Conservation (phyloP, 1,140 invertebrate genomes). For the Apis cerana region DNA sequence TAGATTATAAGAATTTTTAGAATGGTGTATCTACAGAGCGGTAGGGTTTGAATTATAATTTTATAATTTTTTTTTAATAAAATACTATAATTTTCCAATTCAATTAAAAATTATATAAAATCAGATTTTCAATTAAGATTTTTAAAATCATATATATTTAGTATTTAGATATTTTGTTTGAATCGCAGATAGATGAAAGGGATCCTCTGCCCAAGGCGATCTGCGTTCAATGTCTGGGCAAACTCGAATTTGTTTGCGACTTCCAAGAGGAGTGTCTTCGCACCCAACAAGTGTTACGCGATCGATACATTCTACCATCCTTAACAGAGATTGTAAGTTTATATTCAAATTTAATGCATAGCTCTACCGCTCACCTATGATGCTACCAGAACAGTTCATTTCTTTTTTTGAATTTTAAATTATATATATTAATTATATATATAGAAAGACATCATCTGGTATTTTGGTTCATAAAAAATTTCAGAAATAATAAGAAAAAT, state of each 20-base stretch:
- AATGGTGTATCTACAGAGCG: conserved; percentile 62
- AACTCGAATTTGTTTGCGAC: conserved; percentile 81
- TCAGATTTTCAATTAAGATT: conserved; percentile 9
- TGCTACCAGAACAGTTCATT: conserved; percentile 29
- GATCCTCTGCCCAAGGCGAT: conserved; percentile 80
- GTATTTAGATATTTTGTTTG: conserved; percentile 70
- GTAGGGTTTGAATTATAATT: conserved; percentile 56
- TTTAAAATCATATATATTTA: conserved; percentile 42
- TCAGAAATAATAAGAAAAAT: not conserved
- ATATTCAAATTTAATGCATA: conserved; percentile 65
- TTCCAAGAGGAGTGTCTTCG: conserved; percentile 81
- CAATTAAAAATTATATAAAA: conserved; percentile 16
- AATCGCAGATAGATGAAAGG: conserved; percentile 79
- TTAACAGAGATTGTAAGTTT: conserved; percentile 77
- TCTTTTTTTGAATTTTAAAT: conserved; percentile 15
- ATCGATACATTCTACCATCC: conserved; percentile 77
- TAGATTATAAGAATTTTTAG: conserved; percentile 34
- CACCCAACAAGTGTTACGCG: conserved; percentile 77
- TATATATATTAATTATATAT: not conserved
- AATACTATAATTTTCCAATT: not conserved
- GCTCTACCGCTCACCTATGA: conserved; percentile 66
- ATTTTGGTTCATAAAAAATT: conserved; percentile 16
- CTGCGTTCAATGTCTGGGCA: conserved; percentile 80
- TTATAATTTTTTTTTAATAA: not conserved
- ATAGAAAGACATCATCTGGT: conserved; percentile 17